These are phyloP conservation scores for Vulpes ferrilata DNA, from an alignment of 2,113 vertebrate species.

Conservation along the genomic window DNA sequence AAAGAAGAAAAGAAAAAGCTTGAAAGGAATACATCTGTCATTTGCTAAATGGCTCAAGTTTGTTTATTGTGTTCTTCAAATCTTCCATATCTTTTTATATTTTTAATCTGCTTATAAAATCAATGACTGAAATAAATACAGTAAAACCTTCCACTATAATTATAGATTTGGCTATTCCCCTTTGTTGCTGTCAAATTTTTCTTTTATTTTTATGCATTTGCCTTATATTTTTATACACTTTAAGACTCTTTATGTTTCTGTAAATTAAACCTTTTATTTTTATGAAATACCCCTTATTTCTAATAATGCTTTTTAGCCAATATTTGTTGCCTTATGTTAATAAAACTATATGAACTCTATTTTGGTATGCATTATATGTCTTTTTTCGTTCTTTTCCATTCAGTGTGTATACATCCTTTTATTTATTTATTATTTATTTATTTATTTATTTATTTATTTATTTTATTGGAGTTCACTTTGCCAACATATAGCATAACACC, in stretches of 20 bases:
- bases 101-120: not conserved
- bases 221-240: not conserved
- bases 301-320: not conserved
- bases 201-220: not conserved
- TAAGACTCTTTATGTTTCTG: not conserved
- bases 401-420: not conserved
- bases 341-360: not conserved
- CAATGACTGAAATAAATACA: not conserved
- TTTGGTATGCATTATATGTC: not conserved
- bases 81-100: not conserved
- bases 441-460: too few relatives aligned
- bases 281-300: not conserved
- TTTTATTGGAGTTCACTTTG: too few relatives aligned
- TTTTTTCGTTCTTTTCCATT: not conserved
- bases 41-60: not conserved
- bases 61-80: not conserved
- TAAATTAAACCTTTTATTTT: not conserved
- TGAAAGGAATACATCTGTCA: not conserved
- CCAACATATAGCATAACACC: too few relatives aligned
- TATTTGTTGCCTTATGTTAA: not conserved
- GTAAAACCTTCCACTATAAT: not conserved
- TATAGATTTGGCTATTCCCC: not conserved
- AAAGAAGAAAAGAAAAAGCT: not conserved
- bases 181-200: not conserved
- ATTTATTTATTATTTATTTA: too few relatives aligned